Evolutionary conservation across 2,113 vertebrate species (phyloP), one percentile per base, ranked within the genome.

Genomic region (Saguinus imperator): DNA sequence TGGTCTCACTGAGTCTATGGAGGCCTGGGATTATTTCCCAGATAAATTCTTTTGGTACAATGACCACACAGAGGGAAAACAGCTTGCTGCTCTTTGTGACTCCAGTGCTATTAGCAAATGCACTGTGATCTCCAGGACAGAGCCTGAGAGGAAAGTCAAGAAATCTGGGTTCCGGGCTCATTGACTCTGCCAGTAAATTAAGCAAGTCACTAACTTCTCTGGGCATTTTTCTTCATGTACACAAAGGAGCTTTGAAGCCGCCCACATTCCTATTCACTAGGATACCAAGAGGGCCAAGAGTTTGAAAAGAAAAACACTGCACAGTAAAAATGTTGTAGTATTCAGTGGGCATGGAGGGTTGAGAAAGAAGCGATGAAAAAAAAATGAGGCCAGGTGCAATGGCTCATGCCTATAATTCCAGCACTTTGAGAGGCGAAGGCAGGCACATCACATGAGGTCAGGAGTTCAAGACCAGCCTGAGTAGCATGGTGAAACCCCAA

Each of bases 151-250:
- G 18, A 61, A 93, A 91, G 37, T 86, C 32, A 50, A 79, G 57
- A 91, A 80, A 55, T 43, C 40, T 45, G 2, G 14, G 55, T 58
- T 75, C 75, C 10, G 7, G 64, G 40, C 89, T 45, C 29, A 14
- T 45, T 18, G 43, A 37, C 77, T 84, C 87, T 94, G 94, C 84
- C 95, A 97, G 58, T 70, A 84, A 97, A 94, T 79, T 57, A 95
- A 95, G 68, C 0, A 0, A 52, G 48, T 75, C 77, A 18, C 83
- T 70, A 89, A 84, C 87, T 76, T 79, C 37, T 50, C 52, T 37
- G 75, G 50, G 21, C 94, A 84, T 80, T 86, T 95, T 75, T 89
- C 75, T 92, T 87, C 83, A n/a, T 8, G 29, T 25, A 40, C n/a
- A 89, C 82, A 96, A 92, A 45, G 58, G 43, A 76, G 61, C 95